These are phyloP conservation scores for Aythya fuligula DNA, from an alignment of 2,797 vertebrate genomes.

Conservation along the genomic window DNA sequence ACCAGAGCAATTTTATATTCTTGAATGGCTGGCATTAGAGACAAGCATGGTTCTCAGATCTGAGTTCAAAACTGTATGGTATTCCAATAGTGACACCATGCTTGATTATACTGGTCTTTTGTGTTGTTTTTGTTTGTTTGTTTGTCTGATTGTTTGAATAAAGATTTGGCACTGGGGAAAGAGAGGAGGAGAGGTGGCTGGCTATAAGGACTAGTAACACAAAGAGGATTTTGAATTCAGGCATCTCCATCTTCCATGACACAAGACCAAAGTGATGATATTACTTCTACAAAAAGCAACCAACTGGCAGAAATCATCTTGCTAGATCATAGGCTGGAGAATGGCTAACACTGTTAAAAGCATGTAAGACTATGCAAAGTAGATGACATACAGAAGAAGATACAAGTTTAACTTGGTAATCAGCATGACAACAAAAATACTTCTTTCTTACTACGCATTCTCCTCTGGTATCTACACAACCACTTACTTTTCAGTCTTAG, in stretches of 20 bases:
- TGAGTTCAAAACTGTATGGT: neutral
- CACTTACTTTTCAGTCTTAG: neutral
- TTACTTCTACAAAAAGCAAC: neutral
- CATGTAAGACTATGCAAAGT: no score
- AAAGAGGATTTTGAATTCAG: no score
- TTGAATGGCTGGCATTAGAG: neutral
- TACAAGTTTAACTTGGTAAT: accelerated
- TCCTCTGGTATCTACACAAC: neutral
- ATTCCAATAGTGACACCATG: neutral
- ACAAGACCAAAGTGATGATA: neutral
- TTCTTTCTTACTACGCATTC: neutral
- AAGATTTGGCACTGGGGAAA: neutral
- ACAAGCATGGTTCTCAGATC: accelerated
- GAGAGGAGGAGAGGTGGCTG: neutral
- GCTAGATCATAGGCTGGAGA: neutral
- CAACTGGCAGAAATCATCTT: neutral
- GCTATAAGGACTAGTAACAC: neutral
- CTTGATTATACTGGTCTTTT: neutral
- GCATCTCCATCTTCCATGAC: neutral
- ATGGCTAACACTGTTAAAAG: neutral
- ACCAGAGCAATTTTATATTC: neutral
- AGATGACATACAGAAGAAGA: neutral
- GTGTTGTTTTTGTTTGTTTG: neutral
- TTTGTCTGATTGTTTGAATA: neutral
- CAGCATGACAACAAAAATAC: neutral